Base-by-base conservation (phyloP, 2,113 vertebrate species). In the Cacatua alba region DNA sequence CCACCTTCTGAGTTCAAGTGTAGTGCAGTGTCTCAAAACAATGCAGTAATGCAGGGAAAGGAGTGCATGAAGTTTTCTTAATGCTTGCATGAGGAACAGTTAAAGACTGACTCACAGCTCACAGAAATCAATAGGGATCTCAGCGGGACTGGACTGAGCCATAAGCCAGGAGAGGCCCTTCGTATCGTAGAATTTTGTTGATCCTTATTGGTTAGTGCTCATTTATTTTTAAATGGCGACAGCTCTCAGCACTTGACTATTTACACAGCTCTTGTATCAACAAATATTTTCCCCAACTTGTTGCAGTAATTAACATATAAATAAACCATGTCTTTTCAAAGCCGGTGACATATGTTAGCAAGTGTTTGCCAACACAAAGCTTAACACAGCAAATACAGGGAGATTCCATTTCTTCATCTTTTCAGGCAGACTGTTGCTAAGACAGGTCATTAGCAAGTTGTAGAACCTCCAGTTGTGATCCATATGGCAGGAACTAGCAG, bases 291-390 rank as follows among this genome's bases (percentile, higher is more conserved):
- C 83, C 86, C 72, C 59, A 69, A 91, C 80, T 88, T 83, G 90
- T 80, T 88, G 33, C 63, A 94, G 88, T 90, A 96, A 97, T 96
- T 97, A 96, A 88, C 94, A 95, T 91, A 93, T 86, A 95, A 95
- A 96, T 94, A 97, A 96, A 94, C 43, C 37, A 46, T 49, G 75
- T 75, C 52, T 96, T 95, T 94, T 93, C 85, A 95, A 97, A 96
- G 88, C 86, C 85, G 69, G 52, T 94, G 95, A 90, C 95, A 95
- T 88, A 91, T 92, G 93, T 88, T 96, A 92, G 55, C 65, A 90
- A 94, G 76, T 82, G 91, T 96, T 96, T 96, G 79, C 92, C 95
- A 97, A 79, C 79, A 78, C 31, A 85, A 90, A 83, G 72, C 65
- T 90, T 85, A 90, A 20, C 3, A 5, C 6, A 20, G 63, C 59